Conservation (phyloP, 1,140 invertebrate genomes). For the Druon quercuslanigerum region DNA sequence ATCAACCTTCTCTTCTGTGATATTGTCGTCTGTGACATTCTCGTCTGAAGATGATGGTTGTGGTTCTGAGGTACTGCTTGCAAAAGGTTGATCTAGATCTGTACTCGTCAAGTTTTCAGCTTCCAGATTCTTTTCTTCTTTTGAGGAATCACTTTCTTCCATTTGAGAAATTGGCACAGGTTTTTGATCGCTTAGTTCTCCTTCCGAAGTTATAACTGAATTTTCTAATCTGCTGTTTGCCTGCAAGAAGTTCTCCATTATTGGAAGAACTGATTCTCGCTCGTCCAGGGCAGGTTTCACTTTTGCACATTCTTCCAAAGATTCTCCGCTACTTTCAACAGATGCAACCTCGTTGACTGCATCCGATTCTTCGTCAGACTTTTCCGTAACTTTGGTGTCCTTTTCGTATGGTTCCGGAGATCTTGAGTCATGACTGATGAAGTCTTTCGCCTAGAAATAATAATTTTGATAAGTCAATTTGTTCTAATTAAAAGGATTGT, state of each 20-base stretch:
- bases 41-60: neutral
- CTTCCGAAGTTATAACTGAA: conserved; percentile 32
- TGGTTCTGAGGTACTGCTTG: neutral
- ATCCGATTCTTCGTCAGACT: neutral
- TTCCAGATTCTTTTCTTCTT: neutral
- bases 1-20: neutral
- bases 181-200: neutral
- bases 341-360: neutral
- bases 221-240: conserved; percentile 12
- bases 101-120: neutral
- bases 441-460: conserved; percentile 62
- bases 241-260: conserved; percentile 5
- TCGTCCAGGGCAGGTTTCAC: neutral
- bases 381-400: conserved; percentile 23
- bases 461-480: too few species aligned
- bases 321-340: conserved; percentile 5
- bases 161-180: neutral
- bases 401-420: conserved; percentile 8
- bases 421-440: conserved; percentile 52
- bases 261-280: conserved; percentile 19
- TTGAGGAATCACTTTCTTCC: neutral
- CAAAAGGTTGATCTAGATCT: conserved; percentile 1
- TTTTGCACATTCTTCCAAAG: conserved; percentile 9
- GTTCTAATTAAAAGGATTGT: neutral
- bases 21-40: neutral